Evolutionary conservation across 2,888 invertebrate species (phyloP), one percentile per base, ranked within the genome.

Genomic region (Netelia inedita): DNA sequence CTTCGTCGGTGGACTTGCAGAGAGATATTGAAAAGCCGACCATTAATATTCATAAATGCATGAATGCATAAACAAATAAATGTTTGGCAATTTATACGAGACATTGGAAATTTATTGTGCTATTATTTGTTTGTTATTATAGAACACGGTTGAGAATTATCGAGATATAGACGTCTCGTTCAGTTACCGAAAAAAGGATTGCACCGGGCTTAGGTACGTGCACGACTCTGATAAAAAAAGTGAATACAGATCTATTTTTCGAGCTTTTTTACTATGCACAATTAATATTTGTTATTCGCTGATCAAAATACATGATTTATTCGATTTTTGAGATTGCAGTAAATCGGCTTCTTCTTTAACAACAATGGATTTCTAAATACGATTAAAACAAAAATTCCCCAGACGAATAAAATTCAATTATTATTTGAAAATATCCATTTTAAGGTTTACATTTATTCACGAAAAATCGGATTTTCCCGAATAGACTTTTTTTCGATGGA

Each of bases 141-240:
- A 92, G 92, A 86, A 83, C 35, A 87, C 89, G 5, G 83, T 90
- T 63, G 23, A 87, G 59, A 92, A 92, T 86, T 92, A 92, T 84
- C 88, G 88, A 19, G 90, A 92, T 69, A 83, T 92, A 61, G 92
- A 92, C 86, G 85, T 92, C 68, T 92, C 92, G 9, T 92, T 91
- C 63, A 89, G 89, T 1, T 92, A 92, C 83, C 83, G 85, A 1
- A 89, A 79, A 8, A 88, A 86, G 19, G 91, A 92, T 79, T 91
- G 92, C 85, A 91, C 91, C 11, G 88, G 87, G 21, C 83, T 92
- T 43, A 91, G 92, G 92, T 92, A 14, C 79, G 43, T 72, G 65
- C 14, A 11, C 0, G 11, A 28, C 21, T 46, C 43, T 43, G 10
- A 11, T 23, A n/a, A 21, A 35, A 50, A 35, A 28, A n/a, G 11